Evolutionary conservation across 2,797 vertebrate species (phyloP), one percentile per base, ranked within the genome.

Genomic region (Sphenopsis melanotis): DNA sequence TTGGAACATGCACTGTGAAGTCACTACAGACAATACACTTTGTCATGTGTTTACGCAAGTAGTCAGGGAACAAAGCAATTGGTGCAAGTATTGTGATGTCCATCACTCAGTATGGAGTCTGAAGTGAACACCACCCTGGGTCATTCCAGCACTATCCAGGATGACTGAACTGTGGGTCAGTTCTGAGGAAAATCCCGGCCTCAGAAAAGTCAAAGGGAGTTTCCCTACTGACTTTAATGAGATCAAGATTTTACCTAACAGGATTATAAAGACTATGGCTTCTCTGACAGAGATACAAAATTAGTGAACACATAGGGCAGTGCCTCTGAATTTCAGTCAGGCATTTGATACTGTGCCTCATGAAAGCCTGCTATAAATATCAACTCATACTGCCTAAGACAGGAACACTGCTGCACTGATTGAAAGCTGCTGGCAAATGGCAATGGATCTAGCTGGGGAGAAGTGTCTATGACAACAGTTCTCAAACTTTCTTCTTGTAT

Each of bases 391-490:
- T 93, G 94, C 89, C 83, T 94, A 72, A 93, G 91, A 87, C 89
- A 93, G 89, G 95, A 95, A 93, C 95, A 96, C 77, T 94, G 89
- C 89, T 89, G 91, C 89, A 91, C 95, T 96, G 95, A 94, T 50
- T 96, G 96, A 97, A 96, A 96, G 94, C 95, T 96, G 91, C 94
- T 94, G 89, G 91, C 94, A 96, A 97, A 96, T 94, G 95, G 95
- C 93, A 95, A 91, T 89, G 95, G 95, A 96, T 96, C 24, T 69
- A 94, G 95, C 85, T 94, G 83, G 41, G 83, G 74, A 95, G 80
- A 96, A 93, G 85, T 87, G 66, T 91, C 89, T 93, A 89, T 90
- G 88, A 95, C 83, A 96, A 95, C 95, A 95, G 88, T 84, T 95
- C 94, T 95, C 94, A 78, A 95, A 95, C 96, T 90, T 95, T 91